Evolutionary conservation across 2,797 vertebrate species (phyloP).

Genomic region (Chrosomus eos): DNA sequence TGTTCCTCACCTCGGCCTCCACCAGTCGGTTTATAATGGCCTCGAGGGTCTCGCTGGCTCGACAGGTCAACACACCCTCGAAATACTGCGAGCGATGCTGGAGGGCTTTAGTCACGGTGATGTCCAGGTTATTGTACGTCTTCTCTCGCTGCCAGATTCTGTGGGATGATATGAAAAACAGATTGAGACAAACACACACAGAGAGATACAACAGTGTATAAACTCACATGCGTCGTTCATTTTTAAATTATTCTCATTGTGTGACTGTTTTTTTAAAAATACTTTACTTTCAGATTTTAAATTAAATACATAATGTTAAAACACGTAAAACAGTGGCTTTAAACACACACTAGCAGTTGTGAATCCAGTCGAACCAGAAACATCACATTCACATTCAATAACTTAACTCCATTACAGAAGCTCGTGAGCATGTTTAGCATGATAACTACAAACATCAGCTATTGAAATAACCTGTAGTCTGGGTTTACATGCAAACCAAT

Average conservation of each 20-base stretch:
- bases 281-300: not conserved
- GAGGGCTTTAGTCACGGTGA: constrained; percentile 95
- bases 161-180: not conserved
- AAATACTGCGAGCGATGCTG: constrained; percentile 97
- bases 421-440: too few species aligned
- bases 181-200: not conserved
- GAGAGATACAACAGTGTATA: not conserved
- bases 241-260: not conserved
- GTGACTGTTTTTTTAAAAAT: not conserved
- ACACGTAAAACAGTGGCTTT: not conserved
- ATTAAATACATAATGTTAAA: not conserved
- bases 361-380: constrained; percentile 2
- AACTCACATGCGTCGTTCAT: not conserved
- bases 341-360: constrained; percentile 17
- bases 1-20: constrained; percentile 88
- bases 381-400: constrained; percentile 21
- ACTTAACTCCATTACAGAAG: not conserved
- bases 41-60: constrained; percentile 89
- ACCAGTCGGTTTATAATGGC: constrained; percentile 95
- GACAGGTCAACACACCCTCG: constrained; percentile 94
- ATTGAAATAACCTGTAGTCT: too few species aligned
- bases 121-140: constrained; percentile 96
- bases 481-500: too few species aligned
- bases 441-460: too few species aligned
- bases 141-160: constrained; percentile 98